These are phyloP conservation scores for Drosophila willistoni DNA, from an alignment of 1,140 invertebrate genomes.

Conservation along the genomic window DNA sequence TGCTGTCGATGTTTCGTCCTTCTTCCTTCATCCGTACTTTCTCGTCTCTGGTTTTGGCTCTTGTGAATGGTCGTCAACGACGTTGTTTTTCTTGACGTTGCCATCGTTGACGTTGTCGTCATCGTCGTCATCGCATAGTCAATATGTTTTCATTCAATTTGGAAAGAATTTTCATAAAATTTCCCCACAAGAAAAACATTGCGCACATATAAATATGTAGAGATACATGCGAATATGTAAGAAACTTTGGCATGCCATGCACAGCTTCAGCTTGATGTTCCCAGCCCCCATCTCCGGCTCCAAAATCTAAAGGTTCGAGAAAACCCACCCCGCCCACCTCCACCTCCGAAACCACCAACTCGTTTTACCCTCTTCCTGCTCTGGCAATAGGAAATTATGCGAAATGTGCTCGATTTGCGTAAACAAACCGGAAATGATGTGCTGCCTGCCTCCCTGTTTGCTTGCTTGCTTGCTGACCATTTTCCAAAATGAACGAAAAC, in stretches of 20 bases:
- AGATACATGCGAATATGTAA: constrained; percentile 18
- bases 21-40: background rate
- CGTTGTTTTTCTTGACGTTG: constrained; percentile 72
- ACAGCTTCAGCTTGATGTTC: constrained; percentile 39
- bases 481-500: constrained; percentile 58
- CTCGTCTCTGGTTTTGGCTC: constrained; percentile 1
- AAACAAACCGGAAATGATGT: constrained; percentile 82
- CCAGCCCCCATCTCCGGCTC: background rate
- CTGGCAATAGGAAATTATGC: constrained; percentile 82
- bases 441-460: constrained; percentile 41
- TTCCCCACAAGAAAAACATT: constrained; percentile 79
- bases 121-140: constrained; percentile 65
- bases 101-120: constrained; percentile 58
- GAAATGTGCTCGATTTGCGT: constrained; percentile 81
- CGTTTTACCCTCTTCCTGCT: constrained; percentile 12
- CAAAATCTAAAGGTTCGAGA: too few relatives aligned
- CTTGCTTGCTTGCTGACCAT: constrained; percentile 57
- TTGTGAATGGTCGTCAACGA: constrained; percentile 23
- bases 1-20: constrained; percentile 16
- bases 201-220: constrained; percentile 63
- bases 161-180: constrained; percentile 81
- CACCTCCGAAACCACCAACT: background rate
- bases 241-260: constrained; percentile 64
- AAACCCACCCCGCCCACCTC: background rate
- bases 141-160: constrained; percentile 82